Conservation (phyloP, 2,888 invertebrate species). For the Pheosia tremula region DNA sequence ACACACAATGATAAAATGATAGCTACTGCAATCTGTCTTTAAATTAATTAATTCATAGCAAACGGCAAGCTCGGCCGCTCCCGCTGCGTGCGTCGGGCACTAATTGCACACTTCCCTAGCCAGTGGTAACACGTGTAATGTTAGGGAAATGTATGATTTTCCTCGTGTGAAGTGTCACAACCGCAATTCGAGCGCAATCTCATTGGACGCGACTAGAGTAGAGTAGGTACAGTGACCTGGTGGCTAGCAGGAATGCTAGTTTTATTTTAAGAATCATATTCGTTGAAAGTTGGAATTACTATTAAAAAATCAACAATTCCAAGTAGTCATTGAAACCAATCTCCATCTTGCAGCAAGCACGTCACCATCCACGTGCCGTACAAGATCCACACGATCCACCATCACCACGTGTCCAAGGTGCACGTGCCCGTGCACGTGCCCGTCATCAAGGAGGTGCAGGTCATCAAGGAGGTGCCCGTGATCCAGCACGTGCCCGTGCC, state of each 20-base stretch:
- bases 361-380: conserved; percentile 80
- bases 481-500: conserved; percentile 73
- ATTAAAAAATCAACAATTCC: too few relatives aligned
- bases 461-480: conserved; percentile 75
- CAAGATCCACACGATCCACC: conserved; percentile 77
- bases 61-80: not conserved
- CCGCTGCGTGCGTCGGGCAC: not conserved
- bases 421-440: conserved; percentile 73
- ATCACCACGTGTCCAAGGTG: conserved; percentile 78
- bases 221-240: not conserved
- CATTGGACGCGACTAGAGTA: not conserved
- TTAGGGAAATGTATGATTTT: conserved; percentile 7
- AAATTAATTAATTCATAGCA: too few relatives aligned
- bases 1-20: too few relatives aligned
- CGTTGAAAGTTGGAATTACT: not conserved
- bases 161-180: not conserved
- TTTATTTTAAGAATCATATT: too few relatives aligned
- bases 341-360: conserved; percentile 60
- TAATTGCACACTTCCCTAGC: not conserved
- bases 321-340: too few relatives aligned
- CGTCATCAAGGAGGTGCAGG: conserved; percentile 74
- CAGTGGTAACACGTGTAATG: conserved; percentile 1
- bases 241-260: too few relatives aligned
- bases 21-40: too few relatives aligned
- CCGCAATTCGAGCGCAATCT: not conserved